A percentile compares a stretch with the other conserved stretches of the same genome.
Evolutionary conservation across 2,797 vertebrate species (phyloP).

Genomic region (Meriones psammophilus): DNA sequence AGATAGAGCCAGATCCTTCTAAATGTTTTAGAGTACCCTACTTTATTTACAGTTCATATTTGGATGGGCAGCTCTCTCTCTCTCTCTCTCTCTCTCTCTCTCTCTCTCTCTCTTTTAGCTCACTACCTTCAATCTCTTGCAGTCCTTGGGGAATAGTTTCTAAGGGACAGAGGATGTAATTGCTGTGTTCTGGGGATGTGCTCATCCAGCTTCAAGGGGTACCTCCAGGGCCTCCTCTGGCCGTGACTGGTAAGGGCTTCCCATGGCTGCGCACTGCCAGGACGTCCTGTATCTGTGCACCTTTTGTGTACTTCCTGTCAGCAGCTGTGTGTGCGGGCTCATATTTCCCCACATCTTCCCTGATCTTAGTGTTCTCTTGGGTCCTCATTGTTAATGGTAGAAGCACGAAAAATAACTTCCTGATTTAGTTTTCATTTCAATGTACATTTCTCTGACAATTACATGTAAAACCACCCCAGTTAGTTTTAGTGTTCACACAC

Average conservation of each 20-base stretch:
- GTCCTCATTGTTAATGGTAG: not conserved
- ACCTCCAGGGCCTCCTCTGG: not conserved
- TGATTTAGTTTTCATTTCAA: constrained; percentile 1
- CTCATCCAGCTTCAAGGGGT: not conserved
- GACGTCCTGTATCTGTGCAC: not conserved
- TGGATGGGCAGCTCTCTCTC: too few relatives aligned
- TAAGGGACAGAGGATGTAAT: not conserved
- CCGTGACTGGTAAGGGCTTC: too few relatives aligned
- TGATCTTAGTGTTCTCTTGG: not conserved
- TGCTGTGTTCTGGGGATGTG: not conserved
- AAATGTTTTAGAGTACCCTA: not conserved
- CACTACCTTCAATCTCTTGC: not conserved
- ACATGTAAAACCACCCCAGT: not conserved
- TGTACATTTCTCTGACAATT: not conserved
- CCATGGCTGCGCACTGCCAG: too few relatives aligned
- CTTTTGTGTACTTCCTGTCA: rapidly evolving
- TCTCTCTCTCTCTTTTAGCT: too few relatives aligned
- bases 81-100: too few relatives aligned
- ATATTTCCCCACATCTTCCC: not conserved
- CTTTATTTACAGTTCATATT: not conserved
- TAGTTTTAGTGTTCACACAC: not conserved
- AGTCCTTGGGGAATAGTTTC: not conserved
- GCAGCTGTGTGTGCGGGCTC: not conserved
- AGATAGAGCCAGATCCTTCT: not conserved
- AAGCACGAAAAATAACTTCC: not conserved